Base-by-base conservation (phyloP, 1,140 invertebrate genomes). In the Drosophila arizonae region DNA sequence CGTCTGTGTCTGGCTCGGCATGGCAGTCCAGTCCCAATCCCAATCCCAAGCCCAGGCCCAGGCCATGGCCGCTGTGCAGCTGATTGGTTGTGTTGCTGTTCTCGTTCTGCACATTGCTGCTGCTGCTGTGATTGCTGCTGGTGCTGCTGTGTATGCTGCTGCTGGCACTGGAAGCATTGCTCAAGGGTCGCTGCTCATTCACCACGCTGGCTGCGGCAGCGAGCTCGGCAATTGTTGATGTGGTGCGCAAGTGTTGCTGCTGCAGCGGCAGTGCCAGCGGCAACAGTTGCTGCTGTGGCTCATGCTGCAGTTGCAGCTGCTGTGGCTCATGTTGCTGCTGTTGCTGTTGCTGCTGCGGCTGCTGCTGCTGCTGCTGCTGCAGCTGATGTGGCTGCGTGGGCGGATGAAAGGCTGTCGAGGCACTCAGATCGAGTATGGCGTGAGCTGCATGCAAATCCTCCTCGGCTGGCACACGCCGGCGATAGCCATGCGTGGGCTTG, bases 391-490 rank as follows among this genome's bases (percentile, higher is more conserved):
- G 93, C 28, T 92, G 92, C 57, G 93, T 93, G 39, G 93, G 93
- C 50, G 94, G 92, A 48, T 95, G 92, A 54, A 95, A 95, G 3
- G 96, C 95, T 9, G 96, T 96, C 36, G 96, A 96, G 63, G 96
- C 96, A 90, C 96, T 97, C 58, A 97, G 93, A 91, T 97, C 96
- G 36, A 97, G 93, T 72, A 97, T 97, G 4, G 96, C 96, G 86
- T 97, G 96, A 1, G 96, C 96, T 1, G 96, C 96, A 67, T 95
- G 95, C 28, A 97, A 92, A 80, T 97, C 96, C 91, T 96, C 96
- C 82, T 96, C 95, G 5, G 94, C 94, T 6, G 95, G 93, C 62
- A 93, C 94, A 46, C 95, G 93, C 41, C 95, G 93, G 13, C 89
- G 67, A 73, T 94, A 93, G 21, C 90, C 91, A 36, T 82, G 79